Evolutionary conservation across 2,888 invertebrate genomes (phyloP), one percentile per base, ranked within the genome.

Genomic region (Slavum lentiscoides): DNA sequence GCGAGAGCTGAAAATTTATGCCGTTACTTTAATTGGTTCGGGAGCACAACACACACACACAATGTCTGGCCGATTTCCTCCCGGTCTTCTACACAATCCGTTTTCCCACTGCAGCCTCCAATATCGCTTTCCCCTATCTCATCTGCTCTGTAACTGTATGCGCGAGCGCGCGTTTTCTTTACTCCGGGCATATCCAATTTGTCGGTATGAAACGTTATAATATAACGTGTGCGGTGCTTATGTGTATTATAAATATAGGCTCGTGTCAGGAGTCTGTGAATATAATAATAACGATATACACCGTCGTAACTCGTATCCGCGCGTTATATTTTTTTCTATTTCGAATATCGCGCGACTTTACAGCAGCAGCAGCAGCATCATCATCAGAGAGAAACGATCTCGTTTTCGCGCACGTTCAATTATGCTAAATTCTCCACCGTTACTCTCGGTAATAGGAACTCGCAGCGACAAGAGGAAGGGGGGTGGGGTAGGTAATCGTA

Each of bases 1-100:
- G 67, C 76, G 75, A 80, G 77, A 83, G 81, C 75, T 80, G 83
- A 82, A 77, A 83, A 82, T 83, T 83, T 83, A 83, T 83, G 82
- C 83, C 73, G 77, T 75, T 82, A 82, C 82, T 83, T 83, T 83
- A 83, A 83, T 83, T 83, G 83, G 83, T 81, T 83, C 77, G 62
- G 81, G 83, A 82, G 77, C 72, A 77, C 70, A 30, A 30, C 30
- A 4, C 30, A 30, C 30, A 30, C 30, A 30, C 30, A 30, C 30
- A 75, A 75, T 67, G 80, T 80, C 80, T 80, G 80, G 77, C 62
- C 77, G 77, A 72, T 80, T 81, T 82, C 75, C 72, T 49, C 49
- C 49, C 49, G 49, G 49, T 15, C 49, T 49, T 11, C 11, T 13
- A 49, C 49, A 1, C 49, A 3, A 1, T 13, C 11, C 15, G 8